These are phyloP conservation scores for Oryctolagus cuniculus DNA, from an alignment of 2,113 vertebrate species.

Conservation along the genomic window mOryCun1.1 NC_091435.1:112909501-112910000, in stretches of 20 bases:
- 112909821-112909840: no score
- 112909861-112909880: no score
- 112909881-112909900: no score
- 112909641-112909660: conserved; percentile 47
- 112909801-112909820: no score
- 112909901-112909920: no score
- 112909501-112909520: not conserved
- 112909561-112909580: conserved; percentile 12
- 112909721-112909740: not conserved
- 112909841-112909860: no score
- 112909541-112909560: not conserved
- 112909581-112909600: conserved; percentile 39
- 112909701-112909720: conserved; percentile 40
- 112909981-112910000: no score
- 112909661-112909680: not conserved
- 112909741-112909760: not conserved
- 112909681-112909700: not conserved
- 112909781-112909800: not conserved
- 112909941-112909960: no score
- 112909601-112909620: conserved; percentile 45
- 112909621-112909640: conserved; percentile 23
- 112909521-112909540: conserved; percentile 30
- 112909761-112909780: not conserved
- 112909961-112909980: no score
- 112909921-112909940: no score